These are phyloP conservation scores for Cephus rjabovi DNA, from an alignment of 2,888 invertebrate species.

Conservation along the genomic window DNA sequence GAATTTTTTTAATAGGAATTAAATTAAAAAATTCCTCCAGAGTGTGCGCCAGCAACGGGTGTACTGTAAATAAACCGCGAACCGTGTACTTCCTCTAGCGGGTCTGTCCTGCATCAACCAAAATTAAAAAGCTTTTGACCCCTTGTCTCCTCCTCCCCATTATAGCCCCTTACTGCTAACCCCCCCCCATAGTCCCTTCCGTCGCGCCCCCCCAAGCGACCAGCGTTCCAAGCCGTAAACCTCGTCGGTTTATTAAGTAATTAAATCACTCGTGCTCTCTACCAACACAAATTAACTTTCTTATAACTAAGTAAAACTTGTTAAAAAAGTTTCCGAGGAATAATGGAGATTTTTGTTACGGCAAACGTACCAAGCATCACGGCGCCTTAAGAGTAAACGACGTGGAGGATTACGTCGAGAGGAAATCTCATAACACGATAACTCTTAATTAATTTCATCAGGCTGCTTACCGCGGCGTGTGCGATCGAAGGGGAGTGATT, in stretches of 20 bases:
- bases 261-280: conserved; percentile 37
- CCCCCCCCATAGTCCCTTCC: not conserved
- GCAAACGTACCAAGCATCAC: not conserved
- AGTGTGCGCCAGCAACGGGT: conserved; percentile 15
- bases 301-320: conserved; percentile 34
- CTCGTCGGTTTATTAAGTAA: conserved; percentile 46
- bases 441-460: conserved; percentile 3
- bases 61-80: conserved; percentile 5
- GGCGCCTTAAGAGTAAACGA: not conserved
- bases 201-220: not conserved
- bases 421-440: conserved; percentile 5
- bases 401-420: conserved; percentile 1
- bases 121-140: conserved; percentile 28
- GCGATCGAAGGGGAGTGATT: not conserved
- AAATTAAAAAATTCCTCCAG: conserved; percentile 24
- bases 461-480: not conserved
- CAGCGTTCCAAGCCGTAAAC: conserved; percentile 17
- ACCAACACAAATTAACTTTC: conserved; percentile 41
- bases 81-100: not conserved
- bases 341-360: conserved; percentile 5
- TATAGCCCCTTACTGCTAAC: conserved; percentile 5
- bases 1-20: conserved; percentile 11
- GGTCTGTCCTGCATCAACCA: conserved; percentile 6
- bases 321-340: conserved; percentile 29
- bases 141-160: conserved; percentile 14